phyloP scores from a whole-genome alignment of 2,888 invertebrate species.

The Mimas tiliae region DNA sequence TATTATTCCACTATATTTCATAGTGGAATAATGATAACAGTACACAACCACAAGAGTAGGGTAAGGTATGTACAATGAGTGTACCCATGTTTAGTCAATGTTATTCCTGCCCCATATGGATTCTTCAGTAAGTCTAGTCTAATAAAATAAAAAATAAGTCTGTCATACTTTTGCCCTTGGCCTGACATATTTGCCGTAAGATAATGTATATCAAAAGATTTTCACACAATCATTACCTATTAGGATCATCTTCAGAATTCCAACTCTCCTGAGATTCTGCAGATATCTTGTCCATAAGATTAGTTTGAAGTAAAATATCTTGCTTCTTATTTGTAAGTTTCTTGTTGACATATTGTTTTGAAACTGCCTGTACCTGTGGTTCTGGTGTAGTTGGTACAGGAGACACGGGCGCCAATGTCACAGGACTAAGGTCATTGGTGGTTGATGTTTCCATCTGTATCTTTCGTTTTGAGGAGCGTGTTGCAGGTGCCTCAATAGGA shows the following conservation, averaged over 20 bases:
- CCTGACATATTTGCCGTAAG: too few species aligned
- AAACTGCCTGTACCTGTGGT: conserved; percentile 56
- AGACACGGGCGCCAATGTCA: conserved; percentile 47
- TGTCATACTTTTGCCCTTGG: too few species aligned
- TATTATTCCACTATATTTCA: too few species aligned
- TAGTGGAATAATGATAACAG: too few species aligned
- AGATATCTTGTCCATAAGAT: conserved; percentile 67
- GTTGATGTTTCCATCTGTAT: conserved; percentile 69
- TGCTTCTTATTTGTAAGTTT: conserved; percentile 63
- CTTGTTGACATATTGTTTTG: conserved; percentile 74
- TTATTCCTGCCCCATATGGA: too few species aligned
- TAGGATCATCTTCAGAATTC: conserved; percentile 96
- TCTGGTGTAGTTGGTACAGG: conserved; percentile 57
- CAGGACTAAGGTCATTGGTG: conserved; percentile 39
- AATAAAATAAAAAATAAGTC: too few species aligned
- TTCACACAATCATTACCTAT: conserved; percentile 77
- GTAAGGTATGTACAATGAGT: too few species aligned
- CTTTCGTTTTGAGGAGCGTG: conserved; percentile 89
- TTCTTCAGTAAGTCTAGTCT: too few species aligned
- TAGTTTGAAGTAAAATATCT: conserved; percentile 48
- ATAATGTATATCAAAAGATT: too few species aligned
- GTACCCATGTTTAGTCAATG: too few species aligned
- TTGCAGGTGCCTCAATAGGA: conserved; percentile 93
- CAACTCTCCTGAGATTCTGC: conserved; percentile 87
- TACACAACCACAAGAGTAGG: too few species aligned